Evolutionary conservation across 2,113 vertebrate genomes (phyloP), one percentile per base, ranked within the genome.

Genomic region (Pachycephala philippinensis): DNA sequence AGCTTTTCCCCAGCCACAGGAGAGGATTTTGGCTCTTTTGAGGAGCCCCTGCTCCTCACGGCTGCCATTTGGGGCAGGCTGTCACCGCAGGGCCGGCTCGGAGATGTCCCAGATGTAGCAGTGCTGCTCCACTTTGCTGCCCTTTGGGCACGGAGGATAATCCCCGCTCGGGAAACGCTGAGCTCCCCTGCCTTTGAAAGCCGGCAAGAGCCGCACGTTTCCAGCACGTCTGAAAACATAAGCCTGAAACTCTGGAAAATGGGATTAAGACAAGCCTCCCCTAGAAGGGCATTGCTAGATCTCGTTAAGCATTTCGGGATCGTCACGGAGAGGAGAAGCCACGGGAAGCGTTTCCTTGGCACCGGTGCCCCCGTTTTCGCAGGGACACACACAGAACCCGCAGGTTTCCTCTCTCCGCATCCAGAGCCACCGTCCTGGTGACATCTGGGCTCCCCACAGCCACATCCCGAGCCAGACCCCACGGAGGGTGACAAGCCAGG

Each of bases 241-340:
- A 95, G 79, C 83, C 44, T 17, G 33, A 70, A 72, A 63, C 71
- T 83, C 95, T n/a, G 84, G 83, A 91, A 93, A 97, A 95, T 69
- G 53, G 85, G 93, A 91, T 94, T 92, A 96, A 86, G 69, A 69
- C 15, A 53, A 96, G 61, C 71, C 93, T 84, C 5, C 45, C 93
- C 91, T 78, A 28, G 77, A 76, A 88, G 80, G 84, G 82, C 70
- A 45, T 10, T 68, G 83, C 42, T 27, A 20, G 77, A 90, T 60
- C 92, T 92, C 3, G 1, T 71, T 57, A 76, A 75, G 90, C 56
- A 5, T 66, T 94, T 89, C 15, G 5, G 52, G 87, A 84, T 45
- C 30, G 84, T 52, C 77, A 42, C 18, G 8, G 44, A 24, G 75
- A 90, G 87, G 22, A 87, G 53, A 37, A 23, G 76, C 52, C 45